Base-by-base conservation (phyloP, 30 jellyfish, hydroid and myxozoan genomes). In the Chironex yamaguchii region DNA sequence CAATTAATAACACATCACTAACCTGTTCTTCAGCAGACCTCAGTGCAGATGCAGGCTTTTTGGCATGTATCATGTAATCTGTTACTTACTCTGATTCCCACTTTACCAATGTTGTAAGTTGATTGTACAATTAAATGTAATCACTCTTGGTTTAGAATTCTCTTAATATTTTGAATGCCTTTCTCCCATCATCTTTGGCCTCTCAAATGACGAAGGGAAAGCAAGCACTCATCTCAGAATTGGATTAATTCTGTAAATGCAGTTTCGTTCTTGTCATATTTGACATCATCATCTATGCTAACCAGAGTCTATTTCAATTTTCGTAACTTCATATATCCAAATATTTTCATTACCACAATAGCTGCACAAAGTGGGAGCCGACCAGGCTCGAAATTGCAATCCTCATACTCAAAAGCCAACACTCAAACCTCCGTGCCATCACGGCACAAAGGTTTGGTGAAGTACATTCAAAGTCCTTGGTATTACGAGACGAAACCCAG, bases 181-280 rank as follows among this genome's bases (percentile, higher is more conserved):
- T 80, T 29, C 94, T 82, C 2, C 92, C 92, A 20, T 70, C 28
- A 49, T 82, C 92, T 13, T 27, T 34, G 74, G 91, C 91, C 20
- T 84, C 92, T 84, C 92, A 27, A 25, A 84, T 84, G 1, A 69
- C 76, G 67, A 22, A 84, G 67, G 25, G 94, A 73, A 2, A 67
- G 2, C 25, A 90, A 80, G 2, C 62, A 51, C 36, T 82, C 91
- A 36, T 82, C 92, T 24, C 67, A 34, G 51, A 84, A 84, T 73
- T 84, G 94, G 17, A 84, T 70, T 13, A 84, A 70, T 53, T 36
- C 94, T 3, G 94, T 88, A 84, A 84, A 84, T 12, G 93, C 94
- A 31, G 35, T 73, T 49, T 84, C 86, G 50, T 84, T 84, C 58
- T 82, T 52, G 33, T 82, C 90, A 13, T 32, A 2, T 6, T 42